Percentiles rank a stretch among this genome's conserved stretches.
phyloP scores from a whole-genome alignment of 2,797 vertebrate species.

The Melanotaenia boesemani region DNA sequence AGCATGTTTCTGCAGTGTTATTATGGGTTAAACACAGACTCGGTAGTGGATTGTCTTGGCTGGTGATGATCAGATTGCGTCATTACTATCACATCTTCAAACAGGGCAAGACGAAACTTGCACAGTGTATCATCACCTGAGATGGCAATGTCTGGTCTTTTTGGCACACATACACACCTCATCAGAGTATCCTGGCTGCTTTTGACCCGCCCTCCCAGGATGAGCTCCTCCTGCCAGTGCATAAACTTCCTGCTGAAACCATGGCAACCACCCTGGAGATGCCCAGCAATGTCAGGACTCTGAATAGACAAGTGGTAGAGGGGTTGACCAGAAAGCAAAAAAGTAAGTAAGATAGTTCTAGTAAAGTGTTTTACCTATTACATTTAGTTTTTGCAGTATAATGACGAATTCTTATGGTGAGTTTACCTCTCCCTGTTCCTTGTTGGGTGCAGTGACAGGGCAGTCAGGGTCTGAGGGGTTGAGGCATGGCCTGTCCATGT shows the following conservation, averaged over 20 bases:
- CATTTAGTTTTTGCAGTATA: background rate
- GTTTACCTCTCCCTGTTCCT: slow-evolving; percentile 88
- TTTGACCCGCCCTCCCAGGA: slow-evolving; percentile 92
- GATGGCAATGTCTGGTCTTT: background rate
- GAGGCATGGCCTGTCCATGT: slow-evolving; percentile 95
- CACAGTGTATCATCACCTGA: background rate
- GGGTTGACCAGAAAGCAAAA: background rate
- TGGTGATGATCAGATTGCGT: background rate
- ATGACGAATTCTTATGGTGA: slow-evolving; percentile 3
- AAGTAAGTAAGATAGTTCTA: slow-evolving; percentile 23
- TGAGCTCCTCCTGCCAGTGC: slow-evolving; percentile 98
- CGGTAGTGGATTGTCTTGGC: slow-evolving; percentile 2
- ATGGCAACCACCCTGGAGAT: slow-evolving; percentile 93
- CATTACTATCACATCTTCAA: slow-evolving; percentile 14
- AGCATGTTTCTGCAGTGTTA: slow-evolving; percentile 72
- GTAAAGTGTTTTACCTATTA: background rate
- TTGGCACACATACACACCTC: slow-evolving; percentile 83
- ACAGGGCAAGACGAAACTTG: background rate
- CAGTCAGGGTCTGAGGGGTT: slow-evolving; percentile 92
- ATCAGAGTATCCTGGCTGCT: slow-evolving; percentile 88
- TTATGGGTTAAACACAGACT: slow-evolving; percentile 66
- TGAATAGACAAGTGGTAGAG: slow-evolving; percentile 59
- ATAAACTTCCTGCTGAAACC: slow-evolving; percentile 98
- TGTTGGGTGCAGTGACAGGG: slow-evolving; percentile 93
- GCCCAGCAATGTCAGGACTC: slow-evolving; percentile 88